phyloP scores from a whole-genome alignment of 1,140 invertebrate genomes.

The Coelopa frigida region DNA sequence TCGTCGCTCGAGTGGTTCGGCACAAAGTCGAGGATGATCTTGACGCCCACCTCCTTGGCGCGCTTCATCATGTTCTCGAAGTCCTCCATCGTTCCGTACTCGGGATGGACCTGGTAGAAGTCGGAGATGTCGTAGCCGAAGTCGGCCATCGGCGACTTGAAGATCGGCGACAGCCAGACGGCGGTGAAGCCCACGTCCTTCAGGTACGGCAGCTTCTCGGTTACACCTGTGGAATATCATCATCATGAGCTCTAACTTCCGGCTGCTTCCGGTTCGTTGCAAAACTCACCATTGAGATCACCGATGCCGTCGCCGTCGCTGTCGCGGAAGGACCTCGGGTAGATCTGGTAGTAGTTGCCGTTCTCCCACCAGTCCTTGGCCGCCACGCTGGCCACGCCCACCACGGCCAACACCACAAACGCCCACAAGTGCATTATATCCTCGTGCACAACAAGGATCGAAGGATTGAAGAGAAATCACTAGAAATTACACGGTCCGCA shows the following conservation, averaged over 20 bases:
- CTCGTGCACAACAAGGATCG: too few species aligned
- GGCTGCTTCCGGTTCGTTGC: neutral
- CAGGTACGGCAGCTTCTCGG: conserved; percentile 48
- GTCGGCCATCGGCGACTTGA: conserved; percentile 60
- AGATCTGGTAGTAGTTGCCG: conserved; percentile 67
- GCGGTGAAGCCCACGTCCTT: conserved; percentile 51
- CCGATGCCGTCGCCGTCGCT: conserved; percentile 65
- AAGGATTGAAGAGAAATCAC: too few species aligned
- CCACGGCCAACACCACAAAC: too few species aligned
- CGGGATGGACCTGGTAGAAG: conserved; percentile 62
- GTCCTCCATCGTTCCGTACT: conserved; percentile 66
- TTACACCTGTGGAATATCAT: conserved; percentile 44
- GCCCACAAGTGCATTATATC: too few species aligned
- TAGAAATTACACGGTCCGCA: too few species aligned
- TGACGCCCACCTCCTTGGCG: conserved; percentile 53
- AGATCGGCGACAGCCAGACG: conserved; percentile 67
- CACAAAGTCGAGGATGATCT: conserved; percentile 59
- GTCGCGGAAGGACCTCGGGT: conserved; percentile 68
- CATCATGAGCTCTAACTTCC: neutral
- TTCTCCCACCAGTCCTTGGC: conserved; percentile 62
- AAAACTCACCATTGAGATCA: conserved; percentile 50
- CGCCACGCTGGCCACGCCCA: too few species aligned
- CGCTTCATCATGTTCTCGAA: conserved; percentile 56
- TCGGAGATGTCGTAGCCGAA: conserved; percentile 71
- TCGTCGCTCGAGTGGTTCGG: conserved; percentile 70